Base-by-base conservation (phyloP, 2,797 vertebrate species). In the Cossypha niveicapilla region DNA sequence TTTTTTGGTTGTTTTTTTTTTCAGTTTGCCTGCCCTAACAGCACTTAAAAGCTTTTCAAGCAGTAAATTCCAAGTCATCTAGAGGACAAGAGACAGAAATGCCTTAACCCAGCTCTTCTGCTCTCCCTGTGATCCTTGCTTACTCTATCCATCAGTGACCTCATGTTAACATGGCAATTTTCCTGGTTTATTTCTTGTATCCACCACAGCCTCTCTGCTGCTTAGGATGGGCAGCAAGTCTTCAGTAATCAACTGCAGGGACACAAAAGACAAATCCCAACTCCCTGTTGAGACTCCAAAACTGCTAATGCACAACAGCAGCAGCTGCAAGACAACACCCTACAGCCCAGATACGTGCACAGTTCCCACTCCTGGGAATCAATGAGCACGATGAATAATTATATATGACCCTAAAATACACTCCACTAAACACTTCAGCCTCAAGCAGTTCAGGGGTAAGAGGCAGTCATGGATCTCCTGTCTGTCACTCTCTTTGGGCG, bases 11-110 rank as follows among this genome's bases (percentile, higher is more conserved):
- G n/a, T 22, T 32, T 54, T 32, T 10, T 37, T 32, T 21, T 5
- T 22, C 7, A 39, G 41, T 82, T 82, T 76, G 24, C 34, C 65
- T 87, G 74, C 56, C 73, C 19, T 73, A 70, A 60, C 24, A 75
- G 58, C 76, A 74, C 50, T 93, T 73, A 39, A 85, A 88, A 77
- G 78, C 35, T 86, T 81, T 92, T 79, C 60, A 86, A 95, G 88
- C 80, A 72, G 74, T 81, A 87, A 94, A 94, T 93, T 96, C 74
- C 77, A 81, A 76, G 50, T 74, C 76, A 92, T 51, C 48, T 70
- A 58, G 58, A 94, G 84, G 83, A 90, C 47, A 79, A 81, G 51
- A 83, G 70, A 72, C 61, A 73, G 35, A 92, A 88, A 39, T 77
- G 72, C 75, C 72, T 77, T 75, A 68, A 89, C 37, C 23, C 50